phyloP scores from a whole-genome alignment of 2,113 vertebrate species.

The Trichechus manatus region DNA sequence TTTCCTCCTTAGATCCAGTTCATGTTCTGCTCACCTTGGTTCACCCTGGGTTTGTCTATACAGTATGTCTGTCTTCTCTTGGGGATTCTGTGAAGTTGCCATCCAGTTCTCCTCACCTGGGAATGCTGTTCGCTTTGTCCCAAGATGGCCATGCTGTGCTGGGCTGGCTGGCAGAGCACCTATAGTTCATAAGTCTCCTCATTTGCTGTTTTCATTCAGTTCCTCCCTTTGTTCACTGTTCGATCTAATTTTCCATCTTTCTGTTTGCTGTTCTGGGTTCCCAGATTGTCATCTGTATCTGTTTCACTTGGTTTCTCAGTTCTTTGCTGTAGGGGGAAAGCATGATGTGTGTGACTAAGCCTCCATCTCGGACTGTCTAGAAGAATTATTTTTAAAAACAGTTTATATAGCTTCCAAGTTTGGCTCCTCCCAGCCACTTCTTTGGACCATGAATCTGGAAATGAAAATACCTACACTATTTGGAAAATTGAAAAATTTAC shows the following conservation, averaged over 20 bases:
- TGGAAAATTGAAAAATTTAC: not conserved
- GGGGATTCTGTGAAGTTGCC: not conserved
- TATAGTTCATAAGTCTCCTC: not conserved
- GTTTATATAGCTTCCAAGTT: not conserved
- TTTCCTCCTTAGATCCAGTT: too few species aligned
- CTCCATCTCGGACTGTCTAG: not conserved
- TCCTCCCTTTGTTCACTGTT: not conserved
- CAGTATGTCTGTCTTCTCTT: not conserved
- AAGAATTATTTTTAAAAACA: slow-evolving; percentile 58
- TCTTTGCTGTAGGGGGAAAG: not conserved
- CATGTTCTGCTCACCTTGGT: not conserved
- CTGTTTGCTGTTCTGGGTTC: not conserved
- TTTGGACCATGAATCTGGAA: not conserved
- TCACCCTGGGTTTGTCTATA: not conserved
- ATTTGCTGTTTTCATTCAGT: not conserved
- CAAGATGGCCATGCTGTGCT: not conserved
- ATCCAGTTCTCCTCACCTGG: not conserved
- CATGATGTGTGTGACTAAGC: too few species aligned
- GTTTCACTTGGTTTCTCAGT: not conserved
- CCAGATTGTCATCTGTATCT: not conserved
- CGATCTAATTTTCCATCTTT: not conserved
- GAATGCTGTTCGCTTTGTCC: not conserved
- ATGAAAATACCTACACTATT: not conserved
- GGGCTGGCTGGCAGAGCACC: not conserved
- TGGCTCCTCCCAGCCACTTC: not conserved